Conservation (phyloP, 2,113 vertebrate species). For the Ovibos moschatus region DNA sequence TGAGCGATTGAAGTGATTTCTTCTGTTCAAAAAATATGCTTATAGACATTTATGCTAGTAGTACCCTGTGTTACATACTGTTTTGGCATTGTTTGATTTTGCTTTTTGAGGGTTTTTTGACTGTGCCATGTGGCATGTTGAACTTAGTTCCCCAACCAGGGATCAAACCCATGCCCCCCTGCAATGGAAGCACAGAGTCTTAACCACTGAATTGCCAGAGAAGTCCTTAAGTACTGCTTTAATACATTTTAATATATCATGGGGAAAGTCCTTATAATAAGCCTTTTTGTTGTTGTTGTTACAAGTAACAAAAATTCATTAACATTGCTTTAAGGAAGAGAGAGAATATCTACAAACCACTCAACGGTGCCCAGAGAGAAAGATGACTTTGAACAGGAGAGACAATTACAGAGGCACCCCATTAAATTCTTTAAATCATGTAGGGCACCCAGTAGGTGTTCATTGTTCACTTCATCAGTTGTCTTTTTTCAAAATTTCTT, state of each 20-base stretch:
- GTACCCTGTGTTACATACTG: not conserved
- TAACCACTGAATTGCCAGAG: not conserved
- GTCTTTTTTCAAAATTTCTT: not conserved
- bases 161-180: not conserved
- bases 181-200: not conserved
- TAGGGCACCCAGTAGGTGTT: not conserved
- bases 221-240: not conserved
- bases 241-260: not conserved
- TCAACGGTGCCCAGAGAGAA: not conserved
- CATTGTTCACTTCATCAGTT: not conserved
- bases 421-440: not conserved
- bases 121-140: not conserved
- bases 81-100: not conserved
- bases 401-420: not conserved
- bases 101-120: not conserved
- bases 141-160: not conserved
- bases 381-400: not conserved
- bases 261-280: not conserved
- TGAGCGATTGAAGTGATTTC: not conserved
- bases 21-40: not conserved
- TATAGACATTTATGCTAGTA: not conserved
- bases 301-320: not conserved
- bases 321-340: not conserved
- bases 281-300: not conserved
- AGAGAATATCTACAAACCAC: not conserved